Evolutionary conservation across 2,888 invertebrate species (phyloP).

Genomic region (Mimas tiliae): DNA sequence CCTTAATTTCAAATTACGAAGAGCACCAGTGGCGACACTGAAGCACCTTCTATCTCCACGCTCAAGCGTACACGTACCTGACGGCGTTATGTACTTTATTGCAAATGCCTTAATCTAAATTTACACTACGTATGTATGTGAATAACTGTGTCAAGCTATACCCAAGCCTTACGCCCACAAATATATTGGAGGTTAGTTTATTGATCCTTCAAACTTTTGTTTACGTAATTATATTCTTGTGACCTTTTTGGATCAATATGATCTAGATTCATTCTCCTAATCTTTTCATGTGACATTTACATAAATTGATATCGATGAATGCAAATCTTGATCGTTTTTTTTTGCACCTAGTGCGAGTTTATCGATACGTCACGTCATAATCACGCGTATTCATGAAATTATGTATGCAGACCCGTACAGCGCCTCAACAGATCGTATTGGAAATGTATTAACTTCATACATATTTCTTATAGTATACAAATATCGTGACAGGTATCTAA

Average conservation of each 20-base stretch:
- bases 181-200: neutral
- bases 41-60: constrained; percentile 57
- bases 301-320: no score
- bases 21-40: constrained; percentile 69
- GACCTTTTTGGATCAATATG: neutral
- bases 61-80: constrained; percentile 41
- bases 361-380: no score
- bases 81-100: constrained; percentile 57
- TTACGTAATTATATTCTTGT: neutral
- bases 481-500: no score
- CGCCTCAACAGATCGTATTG: no score
- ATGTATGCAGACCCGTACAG: no score
- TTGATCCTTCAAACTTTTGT: neutral
- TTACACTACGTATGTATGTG: constrained; percentile 40
- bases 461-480: no score
- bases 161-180: neutral
- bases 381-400: no score
- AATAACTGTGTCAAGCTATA: constrained; percentile 35
- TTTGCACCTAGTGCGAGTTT: no score
- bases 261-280: neutral
- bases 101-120: constrained; percentile 60
- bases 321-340: no score
- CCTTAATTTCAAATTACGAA: constrained; percentile 47
- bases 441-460: no score
- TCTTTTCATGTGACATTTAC: neutral